Evolutionary conservation across 2,888 invertebrate genomes (phyloP).

Genomic region (Sympetrum striolatum): DNA sequence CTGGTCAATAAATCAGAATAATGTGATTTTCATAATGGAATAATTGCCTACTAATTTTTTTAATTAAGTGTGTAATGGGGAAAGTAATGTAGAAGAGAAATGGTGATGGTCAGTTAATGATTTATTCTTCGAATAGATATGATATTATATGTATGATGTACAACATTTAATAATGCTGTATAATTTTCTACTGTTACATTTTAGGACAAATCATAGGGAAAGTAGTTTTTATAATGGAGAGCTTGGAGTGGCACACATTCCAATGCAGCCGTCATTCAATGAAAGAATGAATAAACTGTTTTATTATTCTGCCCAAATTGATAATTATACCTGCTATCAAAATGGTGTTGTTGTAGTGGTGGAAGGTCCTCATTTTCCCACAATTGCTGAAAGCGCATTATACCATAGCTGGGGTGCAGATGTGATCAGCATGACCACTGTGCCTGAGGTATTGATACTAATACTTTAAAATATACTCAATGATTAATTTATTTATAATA

Average conservation of each 20-base stretch:
- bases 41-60: no score
- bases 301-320: conserved; percentile 68
- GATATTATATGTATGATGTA: no score
- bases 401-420: conserved; percentile 88
- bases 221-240: conserved; percentile 57
- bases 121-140: no score
- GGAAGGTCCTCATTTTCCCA: conserved; percentile 92
- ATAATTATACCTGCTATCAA: conserved; percentile 66
- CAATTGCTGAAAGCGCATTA: conserved; percentile 88
- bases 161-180: not conserved
- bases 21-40: no score
- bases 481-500: no score
- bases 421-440: conserved; percentile 95
- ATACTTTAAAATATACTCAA: no score
- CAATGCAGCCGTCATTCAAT: conserved; percentile 91
- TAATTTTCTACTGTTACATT: not conserved
- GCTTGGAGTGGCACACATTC: conserved; percentile 87
- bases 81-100: no score
- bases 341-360: conserved; percentile 80
- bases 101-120: no score
- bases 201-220: not conserved
- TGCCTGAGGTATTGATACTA: conserved; percentile 80
- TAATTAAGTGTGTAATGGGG: no score
- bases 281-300: conserved; percentile 73
- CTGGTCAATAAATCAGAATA: no score